phyloP scores from a whole-genome alignment of 2,888 invertebrate genomes.

The Pollenia labialis region DNA sequence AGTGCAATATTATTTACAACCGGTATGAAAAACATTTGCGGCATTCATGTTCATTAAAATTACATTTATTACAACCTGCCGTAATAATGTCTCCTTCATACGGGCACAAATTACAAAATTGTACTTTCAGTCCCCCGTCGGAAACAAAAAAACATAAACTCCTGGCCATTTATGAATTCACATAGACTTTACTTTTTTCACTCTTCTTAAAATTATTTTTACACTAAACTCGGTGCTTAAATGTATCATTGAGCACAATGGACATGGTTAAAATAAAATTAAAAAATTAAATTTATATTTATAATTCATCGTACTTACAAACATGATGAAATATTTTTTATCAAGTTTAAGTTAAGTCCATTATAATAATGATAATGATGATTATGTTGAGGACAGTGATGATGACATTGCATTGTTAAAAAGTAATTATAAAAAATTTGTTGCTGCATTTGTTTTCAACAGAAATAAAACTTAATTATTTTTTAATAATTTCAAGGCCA shows the following conservation, averaged over 20 bases:
- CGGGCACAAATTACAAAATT: constrained; percentile 49
- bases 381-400: constrained; percentile 25
- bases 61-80: constrained; percentile 71
- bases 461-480: constrained; percentile 60
- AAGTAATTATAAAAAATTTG: constrained; percentile 63
- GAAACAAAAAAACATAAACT: not conserved
- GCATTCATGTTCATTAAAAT: constrained; percentile 73
- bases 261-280: constrained; percentile 29
- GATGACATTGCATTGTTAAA: constrained; percentile 67
- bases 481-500: constrained; percentile 64
- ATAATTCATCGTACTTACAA: constrained; percentile 17
- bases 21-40: constrained; percentile 65
- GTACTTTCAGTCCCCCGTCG: constrained; percentile 6
- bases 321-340: not conserved
- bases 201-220: constrained; percentile 13
- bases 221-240: constrained; percentile 43
- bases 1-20: constrained; percentile 67
- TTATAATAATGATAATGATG: constrained; percentile 37
- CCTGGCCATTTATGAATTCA: constrained; percentile 33
- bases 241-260: constrained; percentile 43
- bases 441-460: constrained; percentile 21
- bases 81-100: constrained; percentile 56
- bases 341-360: constrained; percentile 3
- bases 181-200: not conserved
- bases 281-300: constrained; percentile 29